These are phyloP conservation scores for Halocaridina rubra DNA, from an alignment of 2,888 invertebrate species.

Conservation along the genomic window DNA sequence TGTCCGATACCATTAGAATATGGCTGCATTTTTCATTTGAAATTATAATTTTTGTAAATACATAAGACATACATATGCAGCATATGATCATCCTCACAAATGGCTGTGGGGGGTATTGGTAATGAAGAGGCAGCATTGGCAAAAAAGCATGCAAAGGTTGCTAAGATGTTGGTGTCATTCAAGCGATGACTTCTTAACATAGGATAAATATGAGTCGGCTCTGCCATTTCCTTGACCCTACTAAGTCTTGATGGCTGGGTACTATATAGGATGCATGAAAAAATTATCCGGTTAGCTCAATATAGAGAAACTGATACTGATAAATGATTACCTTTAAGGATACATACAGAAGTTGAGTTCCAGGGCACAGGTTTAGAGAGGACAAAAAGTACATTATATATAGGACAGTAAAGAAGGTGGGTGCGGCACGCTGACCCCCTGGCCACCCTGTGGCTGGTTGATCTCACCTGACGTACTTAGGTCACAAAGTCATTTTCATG, in stretches of 20 bases:
- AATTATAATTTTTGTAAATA: slow-evolving; percentile 32
- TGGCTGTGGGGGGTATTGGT: slow-evolving; percentile 34
- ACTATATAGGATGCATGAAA: slow-evolving; percentile 14
- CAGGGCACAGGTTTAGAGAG: slow-evolving; percentile 14
- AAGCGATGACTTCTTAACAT: background rate
- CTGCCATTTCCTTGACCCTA: slow-evolving; percentile 3
- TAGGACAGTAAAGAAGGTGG: slow-evolving; percentile 34
- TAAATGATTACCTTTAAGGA: slow-evolving; percentile 3
- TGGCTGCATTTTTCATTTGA: background rate
- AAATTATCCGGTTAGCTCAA: background rate
- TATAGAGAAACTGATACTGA: background rate
- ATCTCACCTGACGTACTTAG: slow-evolving; percentile 59
- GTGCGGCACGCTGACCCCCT: slow-evolving; percentile 54
- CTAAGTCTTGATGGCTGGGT: slow-evolving; percentile 33
- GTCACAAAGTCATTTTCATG: slow-evolving; percentile 56
- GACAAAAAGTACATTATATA: slow-evolving; percentile 6
- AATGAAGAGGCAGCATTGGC: slow-evolving; percentile 42
- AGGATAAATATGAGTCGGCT: slow-evolving; percentile 5
- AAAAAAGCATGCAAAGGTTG: slow-evolving; percentile 26
- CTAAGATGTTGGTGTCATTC: slow-evolving; percentile 33
- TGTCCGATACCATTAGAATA: slow-evolving; percentile 21
- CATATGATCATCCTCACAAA: slow-evolving; percentile 21
- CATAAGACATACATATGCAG: slow-evolving; percentile 32
- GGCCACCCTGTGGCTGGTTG: slow-evolving; percentile 58
- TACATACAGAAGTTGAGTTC: slow-evolving; percentile 4